Conservation (phyloP, 2,888 invertebrate species). For the Cyclophora punctaria region DNA sequence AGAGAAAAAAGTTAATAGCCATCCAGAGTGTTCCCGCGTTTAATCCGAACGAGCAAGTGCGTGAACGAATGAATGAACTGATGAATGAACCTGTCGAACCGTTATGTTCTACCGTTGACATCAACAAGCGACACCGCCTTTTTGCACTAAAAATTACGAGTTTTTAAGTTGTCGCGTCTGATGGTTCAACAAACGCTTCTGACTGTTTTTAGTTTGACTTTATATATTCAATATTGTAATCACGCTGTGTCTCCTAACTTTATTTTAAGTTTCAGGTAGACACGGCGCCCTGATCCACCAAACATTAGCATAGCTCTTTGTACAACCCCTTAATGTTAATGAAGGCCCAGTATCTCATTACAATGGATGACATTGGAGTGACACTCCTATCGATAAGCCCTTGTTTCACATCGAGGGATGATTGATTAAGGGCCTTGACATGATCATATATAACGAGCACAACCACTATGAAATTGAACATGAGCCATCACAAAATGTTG, state of each 20-base stretch:
- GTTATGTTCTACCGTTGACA: constrained; percentile 1
- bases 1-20: constrained; percentile 13
- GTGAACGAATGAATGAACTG: constrained; percentile 21
- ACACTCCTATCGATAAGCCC: constrained; percentile 10
- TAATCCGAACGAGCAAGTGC: constrained; percentile 16
- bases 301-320: constrained; percentile 8
- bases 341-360: constrained; percentile 14
- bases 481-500: too few species aligned
- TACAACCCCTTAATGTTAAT: constrained; percentile 3
- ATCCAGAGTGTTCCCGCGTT: constrained; percentile 10
- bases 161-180: too few species aligned
- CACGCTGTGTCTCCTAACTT: too few species aligned
- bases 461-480: too few species aligned
- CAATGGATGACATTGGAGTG: constrained; percentile 10
- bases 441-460: neutral
- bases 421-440: constrained; percentile 16
- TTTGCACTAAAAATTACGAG: too few species aligned
- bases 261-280: too few species aligned
- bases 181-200: too few species aligned
- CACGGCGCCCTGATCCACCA: neutral
- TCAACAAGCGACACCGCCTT: too few species aligned
- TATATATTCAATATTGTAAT: too few species aligned
- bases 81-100: constrained; percentile 11
- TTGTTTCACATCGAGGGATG: constrained; percentile 8
- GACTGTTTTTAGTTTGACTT: too few species aligned